Percentiles rank a stretch among this genome's conserved stretches.
These are phyloP conservation scores for Muscina levida DNA, from an alignment of 2,888 invertebrate genomes.

Conservation along the genomic window DNA sequence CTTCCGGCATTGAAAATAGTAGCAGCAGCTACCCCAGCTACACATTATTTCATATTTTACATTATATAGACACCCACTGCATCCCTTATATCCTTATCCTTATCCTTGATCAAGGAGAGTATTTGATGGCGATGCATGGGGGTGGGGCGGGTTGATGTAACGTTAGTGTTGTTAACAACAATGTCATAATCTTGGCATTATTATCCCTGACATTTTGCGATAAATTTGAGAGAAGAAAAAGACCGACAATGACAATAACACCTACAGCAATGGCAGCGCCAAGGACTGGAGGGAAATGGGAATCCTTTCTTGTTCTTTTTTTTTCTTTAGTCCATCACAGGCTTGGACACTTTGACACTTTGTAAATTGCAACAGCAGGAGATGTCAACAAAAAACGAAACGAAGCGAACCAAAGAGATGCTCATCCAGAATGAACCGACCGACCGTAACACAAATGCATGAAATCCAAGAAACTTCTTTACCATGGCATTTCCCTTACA, in stretches of 20 bases:
- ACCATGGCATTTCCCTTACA: constrained; percentile 2
- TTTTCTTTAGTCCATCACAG: constrained; percentile 58
- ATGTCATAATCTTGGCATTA: constrained; percentile 65
- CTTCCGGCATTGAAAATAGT: constrained; percentile 62
- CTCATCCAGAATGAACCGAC: constrained; percentile 2
- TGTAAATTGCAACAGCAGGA: constrained; percentile 74
- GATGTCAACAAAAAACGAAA: constrained; percentile 63
- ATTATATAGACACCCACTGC: not conserved
- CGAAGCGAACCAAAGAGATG: constrained; percentile 9
- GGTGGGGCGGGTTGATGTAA: not conserved
- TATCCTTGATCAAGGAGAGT: not conserved
- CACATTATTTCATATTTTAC: constrained; percentile 42
- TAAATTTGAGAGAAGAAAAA: constrained; percentile 51
- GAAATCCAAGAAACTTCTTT: too few species aligned
- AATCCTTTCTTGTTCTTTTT: too few species aligned
- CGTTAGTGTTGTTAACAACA: constrained; percentile 57
- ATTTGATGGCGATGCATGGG: too few species aligned
- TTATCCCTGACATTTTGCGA: constrained; percentile 64
- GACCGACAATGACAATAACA: constrained; percentile 22
- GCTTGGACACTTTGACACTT: constrained; percentile 76
- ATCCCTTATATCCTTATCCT: not conserved
- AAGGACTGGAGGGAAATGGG: constrained; percentile 41
- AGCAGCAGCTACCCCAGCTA: not conserved
- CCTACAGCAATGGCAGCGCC: constrained; percentile 42
- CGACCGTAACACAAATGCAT: not conserved